Conservation (phyloP, 2,113 vertebrate genomes). For the Procavia capensis region DNA sequence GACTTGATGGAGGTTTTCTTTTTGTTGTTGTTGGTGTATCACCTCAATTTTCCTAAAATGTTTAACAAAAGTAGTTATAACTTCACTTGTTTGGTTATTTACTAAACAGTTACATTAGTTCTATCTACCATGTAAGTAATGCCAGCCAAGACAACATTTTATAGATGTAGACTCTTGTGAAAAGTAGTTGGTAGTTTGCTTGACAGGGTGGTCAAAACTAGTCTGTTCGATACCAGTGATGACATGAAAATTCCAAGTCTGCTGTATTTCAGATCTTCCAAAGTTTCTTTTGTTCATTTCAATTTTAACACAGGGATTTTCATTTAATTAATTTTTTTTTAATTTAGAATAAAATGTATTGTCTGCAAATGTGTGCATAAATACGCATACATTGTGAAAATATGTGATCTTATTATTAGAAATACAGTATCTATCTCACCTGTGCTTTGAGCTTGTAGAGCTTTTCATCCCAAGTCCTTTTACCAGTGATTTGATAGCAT, state of each 20-base stretch:
- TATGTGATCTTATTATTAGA: background rate
- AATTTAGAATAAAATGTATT: background rate
- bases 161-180: background rate
- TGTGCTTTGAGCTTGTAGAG: background rate
- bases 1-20: no score
- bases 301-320: background rate
- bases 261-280: background rate
- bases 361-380: background rate
- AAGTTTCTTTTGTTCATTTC: background rate
- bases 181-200: background rate
- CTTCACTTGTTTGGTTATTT: constrained; percentile 22
- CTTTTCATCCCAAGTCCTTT: background rate
- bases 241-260: background rate
- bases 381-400: background rate
- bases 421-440: background rate
- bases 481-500: constrained; percentile 1
- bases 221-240: background rate
- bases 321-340: background rate
- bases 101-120: background rate
- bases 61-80: background rate
- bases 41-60: background rate
- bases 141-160: background rate
- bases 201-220: background rate
- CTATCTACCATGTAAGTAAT: background rate
- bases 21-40: no score